A percentile compares a stretch with the other conserved stretches of the same genome.
These are phyloP conservation scores for Lysandra coridon DNA, from an alignment of 2,888 invertebrate genomes.

Conservation along the genomic window DNA sequence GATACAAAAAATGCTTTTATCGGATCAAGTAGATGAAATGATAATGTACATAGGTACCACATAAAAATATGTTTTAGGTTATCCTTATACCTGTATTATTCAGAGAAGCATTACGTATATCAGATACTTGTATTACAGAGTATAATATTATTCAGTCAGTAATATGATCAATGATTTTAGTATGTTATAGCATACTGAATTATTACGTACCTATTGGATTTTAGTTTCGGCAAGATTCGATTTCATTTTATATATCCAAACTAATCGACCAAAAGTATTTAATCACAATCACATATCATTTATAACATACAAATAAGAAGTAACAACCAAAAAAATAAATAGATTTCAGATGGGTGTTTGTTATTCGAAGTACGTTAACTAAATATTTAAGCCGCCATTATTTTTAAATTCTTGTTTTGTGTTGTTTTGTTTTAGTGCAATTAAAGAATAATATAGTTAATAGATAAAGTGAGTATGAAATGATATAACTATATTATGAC, in stretches of 20 bases:
- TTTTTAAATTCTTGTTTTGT: too few relatives aligned
- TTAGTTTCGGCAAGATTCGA: not conserved
- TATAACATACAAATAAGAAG: too few relatives aligned
- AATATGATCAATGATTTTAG: too few relatives aligned
- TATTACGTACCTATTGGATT: not conserved
- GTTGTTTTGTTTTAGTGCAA: too few relatives aligned
- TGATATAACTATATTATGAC: not conserved
- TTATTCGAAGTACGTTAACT: too few relatives aligned
- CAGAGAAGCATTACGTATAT: not conserved
- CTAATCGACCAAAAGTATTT: not conserved
- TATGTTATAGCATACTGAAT: too few relatives aligned
- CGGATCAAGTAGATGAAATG: slow-evolving; percentile 27
- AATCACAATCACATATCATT: not conserved
- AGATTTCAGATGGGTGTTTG: too few relatives aligned
- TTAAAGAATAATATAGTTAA: too few relatives aligned
- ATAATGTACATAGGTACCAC: not conserved
- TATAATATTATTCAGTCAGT: not conserved
- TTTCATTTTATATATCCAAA: not conserved
- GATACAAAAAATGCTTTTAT: slow-evolving; percentile 31
- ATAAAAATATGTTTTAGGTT: not conserved
- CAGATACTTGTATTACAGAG: not conserved
- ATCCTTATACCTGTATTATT: not conserved
- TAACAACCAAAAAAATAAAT: too few relatives aligned
- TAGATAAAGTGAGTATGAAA: not conserved
- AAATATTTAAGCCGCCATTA: too few relatives aligned